These are phyloP conservation scores for Tridacna gigas DNA, from an alignment of 2,888 invertebrate species.

Conservation along the genomic window DNA sequence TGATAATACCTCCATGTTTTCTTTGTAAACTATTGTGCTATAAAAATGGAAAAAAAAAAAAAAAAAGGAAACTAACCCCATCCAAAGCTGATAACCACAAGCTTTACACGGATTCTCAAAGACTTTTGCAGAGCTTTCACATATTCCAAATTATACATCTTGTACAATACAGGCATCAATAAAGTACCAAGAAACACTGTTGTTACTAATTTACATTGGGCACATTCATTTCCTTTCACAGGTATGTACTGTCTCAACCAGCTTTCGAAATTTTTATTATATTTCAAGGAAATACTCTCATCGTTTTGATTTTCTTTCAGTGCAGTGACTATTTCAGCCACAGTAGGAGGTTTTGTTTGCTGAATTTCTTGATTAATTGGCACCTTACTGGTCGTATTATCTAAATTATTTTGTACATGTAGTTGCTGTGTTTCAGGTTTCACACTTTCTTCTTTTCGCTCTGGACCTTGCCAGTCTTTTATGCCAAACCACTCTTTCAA, in stretches of 20 bases:
- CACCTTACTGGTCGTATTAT: not conserved
- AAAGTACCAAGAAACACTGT: not conserved
- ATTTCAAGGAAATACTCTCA: not conserved
- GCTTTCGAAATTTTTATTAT: not conserved
- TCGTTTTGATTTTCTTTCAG: not conserved
- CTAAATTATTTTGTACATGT: not conserved
- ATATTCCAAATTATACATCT: not conserved
- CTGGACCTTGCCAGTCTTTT: conserved; percentile 29
- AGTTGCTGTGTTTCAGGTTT: not conserved
- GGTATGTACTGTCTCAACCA: conserved; percentile 22
- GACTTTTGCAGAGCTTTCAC: no score
- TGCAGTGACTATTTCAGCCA: not conserved
- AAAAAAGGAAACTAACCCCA: no score
- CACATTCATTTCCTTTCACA: not conserved
- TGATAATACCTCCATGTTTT: no score
- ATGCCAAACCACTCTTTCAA: conserved; percentile 28
- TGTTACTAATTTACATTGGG: conserved; percentile 12
- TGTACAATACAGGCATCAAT: not conserved
- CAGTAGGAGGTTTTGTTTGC: not conserved
- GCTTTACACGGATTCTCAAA: no score
- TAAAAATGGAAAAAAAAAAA: no score
- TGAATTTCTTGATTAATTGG: not conserved
- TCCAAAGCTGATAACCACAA: no score
- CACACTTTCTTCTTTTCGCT: conserved; percentile 1
- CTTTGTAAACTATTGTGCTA: no score